A percentile compares a stretch with the other conserved stretches of the same genome.
Conservation (phyloP, 2,888 invertebrate genomes). For the Antitype chi region DNA sequence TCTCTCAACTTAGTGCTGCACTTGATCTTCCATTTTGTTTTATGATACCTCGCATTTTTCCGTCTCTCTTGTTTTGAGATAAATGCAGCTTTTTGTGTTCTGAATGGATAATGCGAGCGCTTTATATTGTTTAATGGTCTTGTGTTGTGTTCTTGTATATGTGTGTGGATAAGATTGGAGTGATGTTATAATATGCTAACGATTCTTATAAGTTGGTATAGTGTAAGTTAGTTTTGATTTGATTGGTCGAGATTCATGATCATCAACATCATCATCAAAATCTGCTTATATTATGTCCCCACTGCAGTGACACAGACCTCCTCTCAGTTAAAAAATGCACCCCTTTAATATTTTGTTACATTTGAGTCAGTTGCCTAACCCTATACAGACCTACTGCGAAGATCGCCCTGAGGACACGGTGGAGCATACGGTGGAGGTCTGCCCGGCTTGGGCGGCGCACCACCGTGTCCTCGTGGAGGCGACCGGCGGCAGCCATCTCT, state of each 20-base stretch:
- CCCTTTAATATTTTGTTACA: no score
- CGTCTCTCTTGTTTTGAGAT: slow-evolving; percentile 75
- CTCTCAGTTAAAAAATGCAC: no score
- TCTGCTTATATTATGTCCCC: no score
- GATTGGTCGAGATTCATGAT: neutral
- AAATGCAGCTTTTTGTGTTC: slow-evolving; percentile 77
- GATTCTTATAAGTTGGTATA: neutral
- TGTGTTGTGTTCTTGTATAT: slow-evolving; percentile 32
- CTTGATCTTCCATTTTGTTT: slow-evolving; percentile 76
- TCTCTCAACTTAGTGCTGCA: slow-evolving; percentile 78
- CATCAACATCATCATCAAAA: neutral
- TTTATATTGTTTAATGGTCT: slow-evolving; percentile 68
- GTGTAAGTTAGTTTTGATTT: neutral
- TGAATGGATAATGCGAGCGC: slow-evolving; percentile 74
- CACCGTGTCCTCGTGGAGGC: no score
- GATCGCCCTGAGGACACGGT: no score
- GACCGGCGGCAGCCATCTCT: no score
- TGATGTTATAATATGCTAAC: neutral
- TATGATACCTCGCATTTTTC: slow-evolving; percentile 71
- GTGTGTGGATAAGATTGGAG: neutral
- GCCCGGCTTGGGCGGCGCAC: no score
- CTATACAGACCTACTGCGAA: neutral
- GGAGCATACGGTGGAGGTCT: no score
- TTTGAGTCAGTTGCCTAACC: no score
- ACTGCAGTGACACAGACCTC: no score